Conservation (phyloP, 2,113 vertebrate species). For the Plectropomus leopardus region DNA sequence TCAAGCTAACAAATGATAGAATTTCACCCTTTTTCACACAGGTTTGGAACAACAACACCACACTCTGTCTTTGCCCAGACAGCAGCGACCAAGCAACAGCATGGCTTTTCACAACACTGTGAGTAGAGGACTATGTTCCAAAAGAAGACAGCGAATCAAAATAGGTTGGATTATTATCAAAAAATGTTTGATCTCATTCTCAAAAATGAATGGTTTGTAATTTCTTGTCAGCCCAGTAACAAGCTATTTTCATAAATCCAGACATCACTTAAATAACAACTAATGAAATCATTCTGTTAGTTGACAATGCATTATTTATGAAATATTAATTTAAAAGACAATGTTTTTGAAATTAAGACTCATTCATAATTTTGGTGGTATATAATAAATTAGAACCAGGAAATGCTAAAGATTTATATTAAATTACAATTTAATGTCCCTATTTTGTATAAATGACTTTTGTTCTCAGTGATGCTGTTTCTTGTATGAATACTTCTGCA, state of each 20-base stretch:
- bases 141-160: background rate
- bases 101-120: slow-evolving; percentile 7
- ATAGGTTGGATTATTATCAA: slow-evolving; percentile 6
- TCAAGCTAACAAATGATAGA: slow-evolving; percentile 1
- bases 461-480: background rate
- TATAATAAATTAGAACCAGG: background rate
- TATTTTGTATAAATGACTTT: background rate
- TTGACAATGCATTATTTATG: background rate
- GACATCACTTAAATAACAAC: slow-evolving; percentile 3
- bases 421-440: background rate
- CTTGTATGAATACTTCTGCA: background rate
- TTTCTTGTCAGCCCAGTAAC: slow-evolving; percentile 3
- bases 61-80: slow-evolving; percentile 10
- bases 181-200: background rate
- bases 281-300: too few species aligned
- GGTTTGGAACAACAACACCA: slow-evolving; percentile 8
- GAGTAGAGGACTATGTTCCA: slow-evolving; percentile 13
- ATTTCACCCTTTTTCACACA: slow-evolving; percentile 11
- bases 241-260: background rate
- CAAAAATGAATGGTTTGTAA: background rate
- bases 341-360: background rate
- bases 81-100: slow-evolving; percentile 4
- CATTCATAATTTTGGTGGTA: background rate
- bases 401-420: background rate
- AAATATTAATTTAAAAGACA: background rate